phyloP scores from a whole-genome alignment of 2,113 vertebrate species.

The Smithornis capensis region DNA sequence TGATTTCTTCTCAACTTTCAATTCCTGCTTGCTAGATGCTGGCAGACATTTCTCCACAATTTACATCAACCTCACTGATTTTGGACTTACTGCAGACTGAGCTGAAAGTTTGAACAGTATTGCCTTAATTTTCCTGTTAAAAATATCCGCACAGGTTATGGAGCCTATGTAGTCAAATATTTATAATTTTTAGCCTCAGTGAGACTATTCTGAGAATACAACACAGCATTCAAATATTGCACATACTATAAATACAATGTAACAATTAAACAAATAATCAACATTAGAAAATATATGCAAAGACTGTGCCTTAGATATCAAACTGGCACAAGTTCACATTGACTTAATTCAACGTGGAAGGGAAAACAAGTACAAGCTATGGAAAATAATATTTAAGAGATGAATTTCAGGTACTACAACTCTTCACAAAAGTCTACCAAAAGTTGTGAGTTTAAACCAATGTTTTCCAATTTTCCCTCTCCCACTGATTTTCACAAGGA shows the following conservation, averaged over 20 bases:
- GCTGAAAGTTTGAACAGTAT: not conserved
- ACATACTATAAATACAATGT: not conserved
- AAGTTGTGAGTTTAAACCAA: not conserved
- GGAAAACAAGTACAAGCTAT: not conserved
- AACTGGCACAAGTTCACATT: not conserved
- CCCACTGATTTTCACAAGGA: not conserved
- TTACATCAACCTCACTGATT: not conserved
- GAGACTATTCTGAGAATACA: not conserved
- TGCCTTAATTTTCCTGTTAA: not conserved
- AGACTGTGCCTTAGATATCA: not conserved
- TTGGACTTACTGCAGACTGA: not conserved
- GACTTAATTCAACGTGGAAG: not conserved
- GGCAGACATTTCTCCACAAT: not conserved
- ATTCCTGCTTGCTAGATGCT: not conserved
- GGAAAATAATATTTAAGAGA: not conserved
- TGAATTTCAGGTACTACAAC: not conserved
- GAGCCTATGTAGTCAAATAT: not conserved
- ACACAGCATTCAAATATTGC: not conserved
- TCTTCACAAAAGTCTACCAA: not conserved
- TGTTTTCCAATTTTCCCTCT: not conserved
- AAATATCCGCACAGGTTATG: not conserved
- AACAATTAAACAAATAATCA: not conserved
- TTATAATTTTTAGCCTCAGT: not conserved
- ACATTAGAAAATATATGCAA: not conserved
- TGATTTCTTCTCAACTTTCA: conserved; percentile 27